A percentile compares a stretch with the other conserved stretches of the same genome.
Conservation (phyloP, 1,140 invertebrate genomes). For the Microvelia longipes region DNA sequence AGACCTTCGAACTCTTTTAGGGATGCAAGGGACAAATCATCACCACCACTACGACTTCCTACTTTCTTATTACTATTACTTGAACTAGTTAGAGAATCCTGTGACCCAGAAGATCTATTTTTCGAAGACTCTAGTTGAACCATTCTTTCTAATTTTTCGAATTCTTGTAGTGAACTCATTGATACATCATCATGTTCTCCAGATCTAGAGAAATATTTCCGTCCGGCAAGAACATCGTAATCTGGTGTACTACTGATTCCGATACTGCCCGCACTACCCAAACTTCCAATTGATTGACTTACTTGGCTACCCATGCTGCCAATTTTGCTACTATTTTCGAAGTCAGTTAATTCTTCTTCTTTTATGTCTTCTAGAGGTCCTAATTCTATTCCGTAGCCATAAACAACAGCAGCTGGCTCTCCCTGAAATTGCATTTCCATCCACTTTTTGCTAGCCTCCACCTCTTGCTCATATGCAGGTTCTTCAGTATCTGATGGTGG, state of each 20-base stretch:
- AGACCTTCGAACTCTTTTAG: constrained; percentile 87
- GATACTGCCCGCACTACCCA: constrained; percentile 50
- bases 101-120: constrained; percentile 44
- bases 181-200: constrained; percentile 82
- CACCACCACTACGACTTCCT: constrained; percentile 59
- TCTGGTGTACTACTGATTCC: constrained; percentile 69
- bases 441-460: constrained; percentile 70
- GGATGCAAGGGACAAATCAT: constrained; percentile 80
- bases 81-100: constrained; percentile 54
- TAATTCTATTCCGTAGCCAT: constrained; percentile 52
- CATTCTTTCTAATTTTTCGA: constrained; percentile 74
- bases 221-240: constrained; percentile 61
- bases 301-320: constrained; percentile 59
- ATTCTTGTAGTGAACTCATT: constrained; percentile 82
- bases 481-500: constrained; percentile 28
- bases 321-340: constrained; percentile 59
- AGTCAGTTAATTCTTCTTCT: constrained; percentile 71
- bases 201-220: constrained; percentile 57
- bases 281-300: constrained; percentile 60
- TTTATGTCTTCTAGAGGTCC: constrained; percentile 79
- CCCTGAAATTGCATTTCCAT: constrained; percentile 71
- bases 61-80: constrained; percentile 40
- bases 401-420: constrained; percentile 44
- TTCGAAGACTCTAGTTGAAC: constrained; percentile 46
- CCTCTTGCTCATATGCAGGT: constrained; percentile 33